Evolutionary conservation across 2,113 vertebrate species (phyloP).

Genomic region (Elaphurus davidianus): DNA sequence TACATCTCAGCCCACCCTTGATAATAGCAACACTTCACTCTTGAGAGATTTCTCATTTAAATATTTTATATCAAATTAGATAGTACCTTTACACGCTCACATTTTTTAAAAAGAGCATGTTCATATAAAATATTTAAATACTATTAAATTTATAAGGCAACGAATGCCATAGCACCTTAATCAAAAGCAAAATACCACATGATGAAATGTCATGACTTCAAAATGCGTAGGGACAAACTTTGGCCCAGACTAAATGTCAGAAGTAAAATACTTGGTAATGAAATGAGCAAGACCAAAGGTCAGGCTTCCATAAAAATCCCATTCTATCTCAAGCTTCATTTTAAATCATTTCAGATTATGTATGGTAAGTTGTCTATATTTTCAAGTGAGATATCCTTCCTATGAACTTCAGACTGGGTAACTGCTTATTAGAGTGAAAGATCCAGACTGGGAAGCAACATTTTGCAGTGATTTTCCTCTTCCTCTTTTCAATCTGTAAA

Average conservation of each 20-base stretch:
- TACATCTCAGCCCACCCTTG: not conserved
- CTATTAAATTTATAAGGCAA: constrained; percentile 25
- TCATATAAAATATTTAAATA: constrained; percentile 51
- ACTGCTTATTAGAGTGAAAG: constrained; percentile 46
- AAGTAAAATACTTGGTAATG: constrained; percentile 76
- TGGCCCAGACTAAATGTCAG: constrained; percentile 78
- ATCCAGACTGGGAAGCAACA: constrained; percentile 7
- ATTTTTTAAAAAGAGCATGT: constrained; percentile 35
- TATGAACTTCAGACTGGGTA: constrained; percentile 50
- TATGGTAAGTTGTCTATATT: constrained; percentile 64
- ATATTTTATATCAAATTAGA: constrained; percentile 16
- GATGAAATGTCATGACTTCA: constrained; percentile 63
- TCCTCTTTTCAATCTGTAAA: not conserved
- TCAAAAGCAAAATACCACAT: constrained; percentile 74
- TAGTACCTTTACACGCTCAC: not conserved
- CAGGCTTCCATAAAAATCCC: constrained; percentile 78
- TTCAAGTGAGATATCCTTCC: constrained; percentile 58
- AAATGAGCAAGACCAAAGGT: constrained; percentile 80
- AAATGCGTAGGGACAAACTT: constrained; percentile 76
- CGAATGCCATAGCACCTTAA: constrained; percentile 56
- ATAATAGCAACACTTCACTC: not conserved
- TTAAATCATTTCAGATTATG: constrained; percentile 79
- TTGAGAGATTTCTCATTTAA: constrained; percentile 39
- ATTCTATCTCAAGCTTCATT: constrained; percentile 65
- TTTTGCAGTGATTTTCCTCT: not conserved